These are phyloP conservation scores for Avahi laniger DNA, from an alignment of 2,797 vertebrate genomes.

Conservation along the genomic window DNA sequence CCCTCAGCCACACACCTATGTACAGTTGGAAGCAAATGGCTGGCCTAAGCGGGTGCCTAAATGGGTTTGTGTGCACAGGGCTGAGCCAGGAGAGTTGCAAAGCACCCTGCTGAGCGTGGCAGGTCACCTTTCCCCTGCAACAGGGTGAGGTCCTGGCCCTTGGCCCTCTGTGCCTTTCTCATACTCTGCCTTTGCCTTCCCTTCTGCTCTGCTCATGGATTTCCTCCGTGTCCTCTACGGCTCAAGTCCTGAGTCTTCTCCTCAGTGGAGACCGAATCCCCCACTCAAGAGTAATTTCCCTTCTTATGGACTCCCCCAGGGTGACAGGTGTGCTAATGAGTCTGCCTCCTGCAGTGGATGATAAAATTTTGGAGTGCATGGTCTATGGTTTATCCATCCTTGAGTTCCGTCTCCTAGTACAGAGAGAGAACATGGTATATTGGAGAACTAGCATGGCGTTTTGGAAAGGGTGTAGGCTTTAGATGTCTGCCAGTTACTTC, in stretches of 20 bases:
- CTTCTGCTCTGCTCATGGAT: neutral
- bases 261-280: neutral
- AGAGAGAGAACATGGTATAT: neutral
- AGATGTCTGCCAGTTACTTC: neutral
- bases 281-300: neutral
- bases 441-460: neutral
- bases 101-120: rapidly evolving
- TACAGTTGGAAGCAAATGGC: neutral
- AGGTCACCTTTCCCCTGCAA: neutral
- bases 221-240: neutral
- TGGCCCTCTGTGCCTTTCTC: neutral
- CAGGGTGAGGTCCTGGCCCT: neutral
- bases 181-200: neutral
- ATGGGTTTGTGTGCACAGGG: neutral
- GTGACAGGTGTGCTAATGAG: neutral
- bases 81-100: neutral
- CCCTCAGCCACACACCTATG: neutral
- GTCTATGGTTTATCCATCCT: neutral
- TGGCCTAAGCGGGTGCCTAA: neutral
- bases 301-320: neutral
- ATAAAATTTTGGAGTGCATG: neutral
- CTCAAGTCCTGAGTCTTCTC: neutral
- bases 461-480: neutral
- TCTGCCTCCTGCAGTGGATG: neutral
- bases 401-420: neutral